A percentile compares a stretch with the other conserved stretches of the same genome.
These are phyloP conservation scores for Limnephilus auricula DNA, from an alignment of 2,888 invertebrate species.

Conservation along the genomic window DNA sequence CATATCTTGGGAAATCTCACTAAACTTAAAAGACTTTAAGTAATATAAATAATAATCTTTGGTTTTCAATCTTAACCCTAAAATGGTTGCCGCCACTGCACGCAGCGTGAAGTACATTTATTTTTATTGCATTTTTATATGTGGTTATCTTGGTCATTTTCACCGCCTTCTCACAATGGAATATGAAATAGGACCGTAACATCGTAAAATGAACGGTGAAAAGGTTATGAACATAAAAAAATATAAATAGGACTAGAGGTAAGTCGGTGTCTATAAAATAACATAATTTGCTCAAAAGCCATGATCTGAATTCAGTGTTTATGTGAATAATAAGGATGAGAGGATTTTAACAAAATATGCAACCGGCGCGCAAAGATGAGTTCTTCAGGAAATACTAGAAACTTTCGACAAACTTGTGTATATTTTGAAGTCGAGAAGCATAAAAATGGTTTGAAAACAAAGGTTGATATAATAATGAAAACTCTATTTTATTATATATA, in stretches of 20 bases:
- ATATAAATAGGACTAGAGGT: not conserved
- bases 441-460: no score
- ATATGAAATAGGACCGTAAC: not conserved
- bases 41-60: not conserved
- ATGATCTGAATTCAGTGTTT: not conserved
- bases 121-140: slow-evolving; percentile 23
- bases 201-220: not conserved
- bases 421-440: no score
- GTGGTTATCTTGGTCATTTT: not conserved
- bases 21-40: not conserved
- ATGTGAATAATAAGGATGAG: no score
- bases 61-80: not conserved
- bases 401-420: no score
- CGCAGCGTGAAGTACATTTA: not conserved
- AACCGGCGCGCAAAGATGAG: no score
- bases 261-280: not conserved
- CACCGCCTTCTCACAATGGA: not conserved
- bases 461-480: no score
- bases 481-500: no score
- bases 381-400: no score
- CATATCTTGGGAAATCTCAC: not conserved
- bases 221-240: not conserved
- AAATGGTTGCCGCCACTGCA: not conserved
- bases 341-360: no score
- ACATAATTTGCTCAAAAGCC: not conserved